Conservation (phyloP, 1,140 invertebrate genomes). For the Trypoxylus dichotomus region DNA sequence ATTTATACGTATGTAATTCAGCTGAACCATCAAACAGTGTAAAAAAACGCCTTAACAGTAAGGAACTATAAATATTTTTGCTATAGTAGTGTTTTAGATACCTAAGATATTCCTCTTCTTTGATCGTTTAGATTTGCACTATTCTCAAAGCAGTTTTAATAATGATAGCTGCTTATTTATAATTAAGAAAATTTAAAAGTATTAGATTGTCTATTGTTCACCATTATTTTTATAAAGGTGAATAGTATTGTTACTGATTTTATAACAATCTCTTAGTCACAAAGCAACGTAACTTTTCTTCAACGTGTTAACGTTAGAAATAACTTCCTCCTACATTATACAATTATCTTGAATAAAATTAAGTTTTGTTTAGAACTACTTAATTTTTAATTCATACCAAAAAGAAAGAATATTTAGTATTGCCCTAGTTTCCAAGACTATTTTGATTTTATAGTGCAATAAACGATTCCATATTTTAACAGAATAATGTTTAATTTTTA, state of each 20-base stretch:
- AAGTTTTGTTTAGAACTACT: background rate
- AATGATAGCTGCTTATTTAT: background rate
- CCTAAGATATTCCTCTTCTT: slow-evolving; percentile 1
- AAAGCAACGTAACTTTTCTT: background rate
- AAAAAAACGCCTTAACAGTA: background rate
- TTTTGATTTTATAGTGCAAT: too few species aligned
- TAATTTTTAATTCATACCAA: background rate
- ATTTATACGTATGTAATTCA: too few species aligned
- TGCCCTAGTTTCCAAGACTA: too few species aligned
- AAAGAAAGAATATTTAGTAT: too few species aligned
- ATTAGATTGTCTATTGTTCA: background rate
- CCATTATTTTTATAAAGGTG: background rate
- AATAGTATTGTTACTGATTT: background rate
- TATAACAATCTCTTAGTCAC: background rate
- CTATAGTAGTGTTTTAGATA: background rate
- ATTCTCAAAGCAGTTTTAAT: background rate
- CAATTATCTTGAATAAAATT: background rate
- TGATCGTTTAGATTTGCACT: background rate
- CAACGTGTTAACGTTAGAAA: background rate
- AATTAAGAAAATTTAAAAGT: slow-evolving; percentile 14
- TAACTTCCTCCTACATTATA: background rate
- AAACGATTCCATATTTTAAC: too few species aligned
- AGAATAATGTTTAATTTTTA: too few species aligned
- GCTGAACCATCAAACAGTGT: too few species aligned
- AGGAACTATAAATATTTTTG: background rate